Evolutionary conservation across 2,888 invertebrate species (phyloP).

Genomic region (Eupeodes luniger): DNA sequence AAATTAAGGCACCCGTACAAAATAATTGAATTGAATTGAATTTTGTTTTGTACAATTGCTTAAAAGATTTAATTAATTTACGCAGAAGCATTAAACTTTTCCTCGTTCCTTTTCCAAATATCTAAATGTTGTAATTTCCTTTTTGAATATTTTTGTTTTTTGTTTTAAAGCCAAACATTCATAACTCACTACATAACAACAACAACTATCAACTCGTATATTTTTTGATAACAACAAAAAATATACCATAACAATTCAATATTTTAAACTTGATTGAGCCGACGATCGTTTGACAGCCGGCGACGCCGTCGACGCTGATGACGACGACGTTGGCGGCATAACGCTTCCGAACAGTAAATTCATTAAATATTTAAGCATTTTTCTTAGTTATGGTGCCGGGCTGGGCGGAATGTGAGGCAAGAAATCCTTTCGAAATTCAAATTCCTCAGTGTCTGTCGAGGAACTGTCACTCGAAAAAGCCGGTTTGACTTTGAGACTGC

Average conservation of each 20-base stretch:
- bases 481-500: slow-evolving; percentile 77
- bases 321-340: slow-evolving; percentile 68
- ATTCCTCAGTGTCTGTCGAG: slow-evolving; percentile 83
- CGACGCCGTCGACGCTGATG: slow-evolving; percentile 50
- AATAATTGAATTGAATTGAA: slow-evolving; percentile 15
- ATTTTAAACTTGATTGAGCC: slow-evolving; percentile 66
- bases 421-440: slow-evolving; percentile 83
- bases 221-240: not conserved
- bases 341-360: slow-evolving; percentile 81
- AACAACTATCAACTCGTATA: slow-evolving; percentile 49
- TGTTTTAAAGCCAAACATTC: slow-evolving; percentile 18
- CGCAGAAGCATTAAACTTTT: slow-evolving; percentile 67
- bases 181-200: slow-evolving; percentile 39
- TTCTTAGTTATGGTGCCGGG: slow-evolving; percentile 85
- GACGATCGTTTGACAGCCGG: slow-evolving; percentile 54
- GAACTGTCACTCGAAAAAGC: slow-evolving; percentile 82
- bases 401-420: slow-evolving; percentile 84
- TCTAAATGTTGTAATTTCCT: not conserved
- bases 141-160: not conserved
- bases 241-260: slow-evolving; percentile 50
- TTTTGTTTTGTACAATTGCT: slow-evolving; percentile 57
- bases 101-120: slow-evolving; percentile 32
- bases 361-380: slow-evolving; percentile 84
- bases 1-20: slow-evolving; percentile 63
- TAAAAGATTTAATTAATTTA: slow-evolving; percentile 77